Evolutionary conservation across 2,797 vertebrate species (phyloP), one percentile per base, ranked within the genome.

Genomic region (Alca torda): DNA sequence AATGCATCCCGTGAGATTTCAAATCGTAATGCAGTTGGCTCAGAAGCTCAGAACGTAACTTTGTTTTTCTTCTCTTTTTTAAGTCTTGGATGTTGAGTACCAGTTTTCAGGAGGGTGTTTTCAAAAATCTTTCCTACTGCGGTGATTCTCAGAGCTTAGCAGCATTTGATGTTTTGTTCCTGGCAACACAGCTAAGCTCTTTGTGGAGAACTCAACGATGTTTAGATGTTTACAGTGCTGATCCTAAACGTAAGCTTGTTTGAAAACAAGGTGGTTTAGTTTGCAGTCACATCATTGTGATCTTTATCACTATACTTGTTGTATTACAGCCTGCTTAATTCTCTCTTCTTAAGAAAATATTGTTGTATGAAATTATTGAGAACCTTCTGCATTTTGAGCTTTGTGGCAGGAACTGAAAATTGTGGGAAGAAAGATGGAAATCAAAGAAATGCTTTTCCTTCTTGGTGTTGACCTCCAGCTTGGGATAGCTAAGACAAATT

Each of bases 221-320:
- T 87, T 95, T 92, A 69, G 16, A 61, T 77, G 53, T 87, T 95
- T 92, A 69, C 35, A 10, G 5, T 48, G 26, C 45, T 94, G 82
- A 84, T 89, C 64, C 65, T 83, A 84, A 95, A 73, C 2, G 6
- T 75, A 69, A 70, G 65, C 61, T 75, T 87, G 65, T 85, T 90
- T 92, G 77, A 93, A 93, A 96, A 89, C 37, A 87, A 90, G 72
- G 35, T 93, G 51, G 46, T 65, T 91, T 86, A 69, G 65, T 77
- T 54, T 93, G 35, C 56, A 65, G 39, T 86, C 57, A 79, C 26
- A 76, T 94, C 53, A 80, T 30, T 23, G 10, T 73, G 65, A 70
- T 80, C 76, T 92, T 91, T 88, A 77, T 89, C 64, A 21, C 56
- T 61, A 13, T 70, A 81, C 51, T 68, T 68, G 67, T 67, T 73